Base-by-base conservation (phyloP, 2,888 invertebrate genomes). In the Drosophila ustulata region DNA sequence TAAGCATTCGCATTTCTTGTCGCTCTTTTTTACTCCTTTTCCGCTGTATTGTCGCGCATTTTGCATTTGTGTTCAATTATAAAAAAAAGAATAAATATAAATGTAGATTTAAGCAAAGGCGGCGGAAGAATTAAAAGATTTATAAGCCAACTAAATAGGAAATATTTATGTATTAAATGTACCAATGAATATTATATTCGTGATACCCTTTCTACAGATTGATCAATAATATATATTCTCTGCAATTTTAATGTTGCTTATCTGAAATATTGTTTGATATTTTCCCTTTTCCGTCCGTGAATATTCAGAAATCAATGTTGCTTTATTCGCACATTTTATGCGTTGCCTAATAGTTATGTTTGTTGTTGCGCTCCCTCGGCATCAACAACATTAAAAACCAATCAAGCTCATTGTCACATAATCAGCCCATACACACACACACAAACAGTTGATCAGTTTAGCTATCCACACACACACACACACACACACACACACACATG, bases 341-440 rank as follows among this genome's bases (percentile, higher is more conserved):
- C 37, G 37, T 11, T 11, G 37, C 37, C 37, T 1, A 37, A 37
- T n/a, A 37, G 37, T 37, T 37, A 41, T 41, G 13, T 41, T 41
- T 41, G 23, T 34, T 34, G 25, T 5, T 11, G 30, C 43, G 50
- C 8, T 41, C 26, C 45, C 34, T 43, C 23, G 5, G 45, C 18
- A 23, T 49, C 13, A 64, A 70, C 57, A 71, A 63, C 88, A 88
- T 83, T 83, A 83, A 83, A 83, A 83, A 79, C 77, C 83, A 88
- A 84, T 84, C 86, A 88, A 59, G 80, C 70, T 67, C 75, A 88
- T 84, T 83, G 88, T 83, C 83, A 88, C 88, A 82, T 76, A 83
- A 83, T 83, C 85, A 82, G 61, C 37, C 49, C 70, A 56, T 57
- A 39, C 26, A 57, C 23, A 51, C 50, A 32, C 56, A 37, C 52